phyloP scores from a whole-genome alignment of 2,888 invertebrate genomes.

The Cataglyphis rosenhaueri region DNA sequence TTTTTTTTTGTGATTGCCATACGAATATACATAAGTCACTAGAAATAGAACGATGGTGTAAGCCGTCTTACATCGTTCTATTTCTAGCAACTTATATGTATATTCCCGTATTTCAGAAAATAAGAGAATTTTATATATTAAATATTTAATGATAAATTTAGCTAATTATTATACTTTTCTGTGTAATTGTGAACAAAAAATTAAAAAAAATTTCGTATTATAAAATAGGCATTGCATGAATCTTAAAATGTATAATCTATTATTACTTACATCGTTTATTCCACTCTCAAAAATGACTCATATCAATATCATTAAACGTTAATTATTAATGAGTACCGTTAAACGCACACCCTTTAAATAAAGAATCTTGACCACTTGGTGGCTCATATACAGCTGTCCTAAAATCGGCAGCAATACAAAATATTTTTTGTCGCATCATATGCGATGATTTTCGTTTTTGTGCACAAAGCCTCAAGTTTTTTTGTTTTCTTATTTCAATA shows the following conservation, averaged over 20 bases:
- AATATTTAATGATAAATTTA: neutral
- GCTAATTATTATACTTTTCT: neutral
- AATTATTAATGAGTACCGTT: constrained; percentile 18
- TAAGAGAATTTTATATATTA: neutral
- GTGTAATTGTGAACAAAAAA: neutral
- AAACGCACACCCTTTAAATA: constrained; percentile 66
- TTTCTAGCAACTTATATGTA: too few species aligned
- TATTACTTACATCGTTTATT: constrained; percentile 1
- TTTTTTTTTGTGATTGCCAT: constrained; percentile 35
- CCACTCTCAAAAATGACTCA: constrained; percentile 17
- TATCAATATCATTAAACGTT: neutral
- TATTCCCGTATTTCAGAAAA: neutral
- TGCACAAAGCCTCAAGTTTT: constrained; percentile 51
- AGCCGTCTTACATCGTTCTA: neutral
- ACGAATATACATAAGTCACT: neutral
- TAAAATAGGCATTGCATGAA: neutral
- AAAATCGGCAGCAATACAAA: constrained; percentile 72
- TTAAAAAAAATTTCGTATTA: neutral
- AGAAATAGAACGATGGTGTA: neutral
- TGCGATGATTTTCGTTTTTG: constrained; percentile 73
- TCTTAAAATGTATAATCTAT: neutral
- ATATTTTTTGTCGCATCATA: constrained; percentile 78
- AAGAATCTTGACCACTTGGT: constrained; percentile 77
- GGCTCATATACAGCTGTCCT: constrained; percentile 60
- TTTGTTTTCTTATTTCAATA: constrained; percentile 36